Evolutionary conservation across 1,140 invertebrate species (phyloP).

Genomic region (Eufriesea mexicana): DNA sequence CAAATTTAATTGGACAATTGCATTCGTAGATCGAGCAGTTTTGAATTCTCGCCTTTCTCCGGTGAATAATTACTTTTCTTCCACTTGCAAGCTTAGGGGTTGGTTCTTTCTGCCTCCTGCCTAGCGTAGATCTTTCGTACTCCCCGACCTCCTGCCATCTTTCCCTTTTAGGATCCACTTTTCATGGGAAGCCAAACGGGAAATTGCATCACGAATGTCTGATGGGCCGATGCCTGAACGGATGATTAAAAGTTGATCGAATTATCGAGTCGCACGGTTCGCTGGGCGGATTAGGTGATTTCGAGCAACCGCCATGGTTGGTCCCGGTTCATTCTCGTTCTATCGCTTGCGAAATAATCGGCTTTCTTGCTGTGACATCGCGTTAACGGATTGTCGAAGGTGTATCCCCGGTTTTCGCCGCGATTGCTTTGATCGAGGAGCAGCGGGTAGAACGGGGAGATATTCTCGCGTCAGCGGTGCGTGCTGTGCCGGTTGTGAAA

Average conservation of each 20-base stretch:
- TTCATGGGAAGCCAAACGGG: conserved; percentile 15
- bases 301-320: too few species aligned
- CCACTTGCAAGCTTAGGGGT: neutral
- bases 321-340: neutral
- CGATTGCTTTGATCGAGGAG: conserved; percentile 10
- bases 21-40: conserved; percentile 31
- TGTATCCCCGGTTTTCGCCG: neutral
- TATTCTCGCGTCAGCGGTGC: neutral
- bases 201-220: conserved; percentile 6
- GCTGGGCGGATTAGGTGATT: neutral
- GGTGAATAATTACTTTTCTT: conserved; percentile 32
- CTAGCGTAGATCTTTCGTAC: neutral
- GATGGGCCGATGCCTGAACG: neutral
- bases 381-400: neutral
- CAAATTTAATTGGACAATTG: conserved; percentile 45
- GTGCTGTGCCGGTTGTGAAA: neutral
- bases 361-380: neutral
- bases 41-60: neutral
- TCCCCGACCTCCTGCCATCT: neutral
- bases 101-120: neutral
- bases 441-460: neutral
- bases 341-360: conserved; percentile 11
- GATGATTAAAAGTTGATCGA: conserved; percentile 21
- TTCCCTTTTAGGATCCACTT: neutral
- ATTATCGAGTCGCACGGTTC: conserved; percentile 1